Percentiles rank a stretch among this genome's conserved stretches.
These are phyloP conservation scores for Amphipoea lucens DNA, from an alignment of 2,888 invertebrate genomes.

Conservation along the genomic window DNA sequence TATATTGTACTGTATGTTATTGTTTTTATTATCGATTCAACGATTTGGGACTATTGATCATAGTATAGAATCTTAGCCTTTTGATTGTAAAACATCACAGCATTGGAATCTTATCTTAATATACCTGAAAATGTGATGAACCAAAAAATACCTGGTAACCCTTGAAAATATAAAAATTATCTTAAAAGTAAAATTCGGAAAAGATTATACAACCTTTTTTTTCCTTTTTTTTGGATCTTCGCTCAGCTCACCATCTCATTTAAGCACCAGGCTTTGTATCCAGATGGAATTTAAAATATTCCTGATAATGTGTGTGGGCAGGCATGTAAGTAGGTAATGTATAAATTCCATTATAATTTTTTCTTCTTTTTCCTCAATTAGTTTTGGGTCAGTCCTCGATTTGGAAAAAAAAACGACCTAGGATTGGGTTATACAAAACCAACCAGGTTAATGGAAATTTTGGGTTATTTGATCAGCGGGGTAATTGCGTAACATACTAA, in stretches of 20 bases:
- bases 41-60: not conserved
- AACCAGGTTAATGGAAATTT: not conserved
- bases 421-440: constrained; percentile 16
- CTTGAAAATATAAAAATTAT: not conserved
- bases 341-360: constrained; percentile 30
- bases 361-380: constrained; percentile 31
- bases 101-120: not conserved
- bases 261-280: constrained; percentile 15
- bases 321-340: not conserved
- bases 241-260: not conserved
- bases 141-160: not conserved
- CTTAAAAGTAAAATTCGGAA: not conserved
- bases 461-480: not conserved
- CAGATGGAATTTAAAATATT: constrained; percentile 40
- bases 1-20: not conserved
- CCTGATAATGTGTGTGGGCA: constrained; percentile 16
- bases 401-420: constrained; percentile 9
- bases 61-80: not conserved
- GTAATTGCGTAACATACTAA: not conserved
- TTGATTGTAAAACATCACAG: not conserved
- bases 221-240: not conserved
- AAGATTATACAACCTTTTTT: not conserved
- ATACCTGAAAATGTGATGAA: not conserved
- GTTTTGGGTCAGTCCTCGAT: constrained; percentile 34
- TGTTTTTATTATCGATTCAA: not conserved